phyloP scores from a whole-genome alignment of 2,888 invertebrate genomes.

The Chydorus sphaericus region DNA sequence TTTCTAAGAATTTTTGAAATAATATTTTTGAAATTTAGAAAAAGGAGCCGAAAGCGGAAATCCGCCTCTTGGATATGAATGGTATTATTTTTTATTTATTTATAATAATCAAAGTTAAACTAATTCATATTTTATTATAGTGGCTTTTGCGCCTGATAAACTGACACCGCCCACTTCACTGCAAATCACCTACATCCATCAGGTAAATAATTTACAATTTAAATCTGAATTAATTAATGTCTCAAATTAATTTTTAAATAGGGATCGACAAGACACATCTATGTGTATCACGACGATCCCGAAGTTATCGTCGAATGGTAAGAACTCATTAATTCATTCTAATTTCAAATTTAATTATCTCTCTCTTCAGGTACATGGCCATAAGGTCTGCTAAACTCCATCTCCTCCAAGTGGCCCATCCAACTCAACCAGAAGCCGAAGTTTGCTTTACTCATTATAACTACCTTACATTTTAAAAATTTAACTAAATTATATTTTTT shows the following conservation, averaged over 20 bases:
- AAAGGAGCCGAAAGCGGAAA: constrained; percentile 65
- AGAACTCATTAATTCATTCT: too few species aligned
- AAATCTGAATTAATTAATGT: not conserved
- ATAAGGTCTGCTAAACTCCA: constrained; percentile 73
- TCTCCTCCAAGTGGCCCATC: constrained; percentile 67
- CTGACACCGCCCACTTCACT: constrained; percentile 62
- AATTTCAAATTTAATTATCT: too few species aligned
- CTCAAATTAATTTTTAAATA: not conserved
- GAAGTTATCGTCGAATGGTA: constrained; percentile 77
- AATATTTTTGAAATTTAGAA: constrained; percentile 24
- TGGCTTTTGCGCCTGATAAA: constrained; percentile 69
- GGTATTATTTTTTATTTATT: too few species aligned
- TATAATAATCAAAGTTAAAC: too few species aligned
- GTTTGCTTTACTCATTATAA: constrained; percentile 10
- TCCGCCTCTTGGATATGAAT: constrained; percentile 66
- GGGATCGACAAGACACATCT: constrained; percentile 71
- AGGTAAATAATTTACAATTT: constrained; percentile 25
- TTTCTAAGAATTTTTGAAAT: too few species aligned
- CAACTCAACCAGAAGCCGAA: constrained; percentile 54
- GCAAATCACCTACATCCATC: constrained; percentile 71
- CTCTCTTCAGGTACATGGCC: too few species aligned
- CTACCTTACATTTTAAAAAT: too few species aligned
- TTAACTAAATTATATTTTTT: too few species aligned
- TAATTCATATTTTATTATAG: too few species aligned
- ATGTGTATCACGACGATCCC: constrained; percentile 70